phyloP scores from a whole-genome alignment of 2,113 vertebrate genomes.

The Amazona guildingii region DNA sequence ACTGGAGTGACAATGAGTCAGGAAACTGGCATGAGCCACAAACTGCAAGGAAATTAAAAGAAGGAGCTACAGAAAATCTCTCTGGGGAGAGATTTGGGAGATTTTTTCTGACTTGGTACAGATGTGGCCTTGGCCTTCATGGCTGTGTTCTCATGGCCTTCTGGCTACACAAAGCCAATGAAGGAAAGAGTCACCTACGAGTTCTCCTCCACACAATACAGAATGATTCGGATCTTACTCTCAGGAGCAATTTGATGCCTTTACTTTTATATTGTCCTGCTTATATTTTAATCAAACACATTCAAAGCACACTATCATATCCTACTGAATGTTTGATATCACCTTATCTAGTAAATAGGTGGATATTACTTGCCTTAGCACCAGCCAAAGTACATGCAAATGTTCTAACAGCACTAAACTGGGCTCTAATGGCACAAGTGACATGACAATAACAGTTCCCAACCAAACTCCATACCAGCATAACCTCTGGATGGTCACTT shows the following conservation, averaged over 20 bases:
- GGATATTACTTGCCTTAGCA: not conserved
- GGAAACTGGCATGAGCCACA: constrained; percentile 31
- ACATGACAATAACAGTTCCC: not conserved
- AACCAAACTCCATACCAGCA: not conserved
- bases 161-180: not conserved
- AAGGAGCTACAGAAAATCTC: not conserved
- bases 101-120: not conserved
- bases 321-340: not conserved
- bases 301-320: not conserved
- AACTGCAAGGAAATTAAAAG: constrained; percentile 8
- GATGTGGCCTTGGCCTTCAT: not conserved
- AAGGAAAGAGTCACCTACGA: not conserved
- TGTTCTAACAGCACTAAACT: not conserved
- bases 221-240: not conserved
- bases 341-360: not conserved
- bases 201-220: not conserved
- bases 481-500: not conserved
- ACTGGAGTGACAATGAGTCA: constrained; percentile 23
- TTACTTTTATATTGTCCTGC: not conserved
- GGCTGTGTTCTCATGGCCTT: not conserved
- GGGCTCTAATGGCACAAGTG: not conserved
- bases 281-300: not conserved
- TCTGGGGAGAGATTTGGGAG: not conserved
- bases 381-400: not conserved
- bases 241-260: not conserved